A percentile compares a stretch with the other conserved stretches of the same genome.
These are phyloP conservation scores for Squalus acanthias DNA, from an alignment of 2,797 vertebrate genomes.

Conservation along the genomic window DNA sequence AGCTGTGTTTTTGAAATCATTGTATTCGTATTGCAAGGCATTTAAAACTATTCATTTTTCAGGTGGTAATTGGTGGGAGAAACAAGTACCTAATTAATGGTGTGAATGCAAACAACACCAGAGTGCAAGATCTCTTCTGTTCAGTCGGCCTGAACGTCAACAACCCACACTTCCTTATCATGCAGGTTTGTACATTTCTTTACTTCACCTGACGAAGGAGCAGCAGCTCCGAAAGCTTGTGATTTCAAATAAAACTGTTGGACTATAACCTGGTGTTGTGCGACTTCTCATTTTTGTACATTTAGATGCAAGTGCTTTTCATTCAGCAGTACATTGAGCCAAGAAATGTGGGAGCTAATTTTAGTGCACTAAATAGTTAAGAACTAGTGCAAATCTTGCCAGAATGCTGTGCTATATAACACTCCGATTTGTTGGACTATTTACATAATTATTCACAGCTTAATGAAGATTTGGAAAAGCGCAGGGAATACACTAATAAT, in stretches of 20 bases:
- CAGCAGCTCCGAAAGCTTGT: too few species aligned
- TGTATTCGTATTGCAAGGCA: too few species aligned
- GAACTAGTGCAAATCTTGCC: neutral
- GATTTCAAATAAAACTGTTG: too few species aligned
- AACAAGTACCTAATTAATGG: slow-evolving; percentile 96
- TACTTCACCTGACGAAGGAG: too few species aligned
- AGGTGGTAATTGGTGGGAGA: slow-evolving; percentile 83
- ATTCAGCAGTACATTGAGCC: neutral
- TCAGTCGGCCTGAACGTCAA: slow-evolving; percentile 94
- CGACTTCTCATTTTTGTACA: slow-evolving; percentile 45
- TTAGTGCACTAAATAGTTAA: neutral
- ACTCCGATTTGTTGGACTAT: neutral
- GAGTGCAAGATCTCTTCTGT: slow-evolving; percentile 92
- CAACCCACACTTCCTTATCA: slow-evolving; percentile 96
- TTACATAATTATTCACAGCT: neutral
- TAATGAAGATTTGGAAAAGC: neutral
- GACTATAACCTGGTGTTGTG: too few species aligned
- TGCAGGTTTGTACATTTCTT: slow-evolving; percentile 73
- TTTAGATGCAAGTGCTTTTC: neutral
- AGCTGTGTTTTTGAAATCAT: neutral
- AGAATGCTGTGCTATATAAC: neutral
- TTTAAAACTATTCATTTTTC: slow-evolving; percentile 14
- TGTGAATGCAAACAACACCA: slow-evolving; percentile 73
- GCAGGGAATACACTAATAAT: neutral
- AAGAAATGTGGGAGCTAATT: neutral